These are phyloP conservation scores for Moxostoma hubbsi DNA, from an alignment of 2,797 vertebrate species.

Conservation along the genomic window DNA sequence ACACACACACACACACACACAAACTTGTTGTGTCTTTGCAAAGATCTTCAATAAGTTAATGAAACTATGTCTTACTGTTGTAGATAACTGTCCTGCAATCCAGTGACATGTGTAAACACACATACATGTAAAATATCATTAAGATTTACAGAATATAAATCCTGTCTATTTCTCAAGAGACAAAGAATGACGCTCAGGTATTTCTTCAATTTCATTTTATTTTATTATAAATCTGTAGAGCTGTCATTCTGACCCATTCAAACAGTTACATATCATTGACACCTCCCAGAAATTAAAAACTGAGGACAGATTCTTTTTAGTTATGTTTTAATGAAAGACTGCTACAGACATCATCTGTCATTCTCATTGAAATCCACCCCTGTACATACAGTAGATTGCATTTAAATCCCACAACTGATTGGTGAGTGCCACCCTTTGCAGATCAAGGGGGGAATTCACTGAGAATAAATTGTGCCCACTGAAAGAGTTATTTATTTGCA, in stretches of 20 bases:
- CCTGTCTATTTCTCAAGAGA: neutral
- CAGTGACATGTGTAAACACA: neutral
- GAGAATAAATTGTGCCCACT: too few species aligned
- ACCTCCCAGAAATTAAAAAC: slow-evolving; percentile 15
- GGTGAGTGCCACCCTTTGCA: too few species aligned
- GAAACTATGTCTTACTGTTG: neutral
- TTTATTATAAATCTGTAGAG: slow-evolving; percentile 27
- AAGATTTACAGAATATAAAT: too few species aligned
- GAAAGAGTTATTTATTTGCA: too few species aligned
- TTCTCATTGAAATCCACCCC: neutral
- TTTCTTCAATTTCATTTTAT: slow-evolving; percentile 1
- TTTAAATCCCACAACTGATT: neutral
- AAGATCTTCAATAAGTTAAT: slow-evolving; percentile 14
- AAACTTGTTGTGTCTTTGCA: neutral
- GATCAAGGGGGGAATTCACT: too few species aligned
- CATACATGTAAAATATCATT: neutral
- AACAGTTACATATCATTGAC: slow-evolving; percentile 6
- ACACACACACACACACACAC: slow-evolving; percentile 41
- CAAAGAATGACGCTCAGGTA: neutral
- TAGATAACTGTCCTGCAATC: too few species aligned
- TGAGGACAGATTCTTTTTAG: neutral
- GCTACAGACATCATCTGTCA: neutral
- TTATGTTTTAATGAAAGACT: slow-evolving; percentile 7
- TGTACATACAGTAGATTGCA: neutral
- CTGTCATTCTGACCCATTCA: neutral